Evolutionary conservation across 2,888 invertebrate genomes (phyloP).

Genomic region (Andrena minutula): DNA sequence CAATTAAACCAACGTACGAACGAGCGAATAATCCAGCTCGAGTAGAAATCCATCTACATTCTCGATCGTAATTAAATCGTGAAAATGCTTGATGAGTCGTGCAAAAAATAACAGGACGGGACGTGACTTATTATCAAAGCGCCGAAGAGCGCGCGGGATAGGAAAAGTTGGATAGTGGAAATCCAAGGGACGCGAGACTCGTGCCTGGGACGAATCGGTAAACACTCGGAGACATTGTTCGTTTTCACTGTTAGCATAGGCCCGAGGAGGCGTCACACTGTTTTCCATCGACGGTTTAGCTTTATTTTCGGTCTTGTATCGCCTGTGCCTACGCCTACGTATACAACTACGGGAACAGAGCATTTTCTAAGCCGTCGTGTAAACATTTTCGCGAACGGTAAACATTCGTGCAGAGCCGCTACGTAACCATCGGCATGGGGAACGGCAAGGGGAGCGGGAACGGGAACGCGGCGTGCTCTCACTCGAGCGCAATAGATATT

Average conservation of each 20-base stretch:
- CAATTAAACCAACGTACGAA: too few relatives aligned
- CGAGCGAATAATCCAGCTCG: conserved; percentile 1
- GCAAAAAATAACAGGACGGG: neutral
- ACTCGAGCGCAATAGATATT: neutral
- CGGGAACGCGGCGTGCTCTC: too few relatives aligned
- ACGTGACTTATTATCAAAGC: too few relatives aligned
- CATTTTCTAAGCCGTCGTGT: conserved; percentile 68
- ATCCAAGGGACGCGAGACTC: conserved; percentile 29
- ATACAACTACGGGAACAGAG: conserved; percentile 60
- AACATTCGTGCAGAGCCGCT: conserved; percentile 8
- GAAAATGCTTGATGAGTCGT: neutral
- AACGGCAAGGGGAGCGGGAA: too few relatives aligned
- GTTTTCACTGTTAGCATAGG: conserved; percentile 72
- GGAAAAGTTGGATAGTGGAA: conserved; percentile 5
- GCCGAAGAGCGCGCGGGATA: neutral
- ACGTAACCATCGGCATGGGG: neutral
- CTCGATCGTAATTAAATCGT: conserved; percentile 4
- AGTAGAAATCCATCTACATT: conserved; percentile 12
- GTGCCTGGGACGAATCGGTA: conserved; percentile 57
- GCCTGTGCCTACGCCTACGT: conserved; percentile 69
- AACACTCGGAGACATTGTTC: conserved; percentile 48
- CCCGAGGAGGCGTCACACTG: conserved; percentile 56
- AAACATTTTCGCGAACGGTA: conserved; percentile 73
- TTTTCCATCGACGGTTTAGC: conserved; percentile 54
- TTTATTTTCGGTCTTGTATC: conserved; percentile 67